Evolutionary conservation across 1,140 invertebrate genomes (phyloP), one percentile per base, ranked within the genome.

Genomic region (Apis laboriosa): DNA sequence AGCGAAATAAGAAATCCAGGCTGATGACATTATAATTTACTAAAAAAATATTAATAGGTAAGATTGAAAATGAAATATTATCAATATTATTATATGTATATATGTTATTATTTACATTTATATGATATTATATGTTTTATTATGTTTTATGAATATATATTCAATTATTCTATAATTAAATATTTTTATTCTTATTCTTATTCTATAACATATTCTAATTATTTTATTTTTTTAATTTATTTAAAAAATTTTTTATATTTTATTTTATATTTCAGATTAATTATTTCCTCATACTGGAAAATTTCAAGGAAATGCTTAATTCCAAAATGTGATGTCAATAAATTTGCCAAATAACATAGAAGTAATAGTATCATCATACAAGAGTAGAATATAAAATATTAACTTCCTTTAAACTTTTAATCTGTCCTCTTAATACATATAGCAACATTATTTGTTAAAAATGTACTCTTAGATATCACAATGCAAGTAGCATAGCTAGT

Each of bases 271-370:
- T 77, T 82, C 88, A 89, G 88, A 87, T 63, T 71, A 83, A 89
- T 86, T 80, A 88, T 79, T 83, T 76, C 76, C 64, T 83, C 66
- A 74, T 55, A 64, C 68, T 83, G 67, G 84, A 63, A 72, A 84
- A 77, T 56, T 73, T 66, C 34, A 72, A 60, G 70, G 53, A 83
- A 84, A 60, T 77, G 61, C 64, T 80, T 82, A 80, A 77, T 68
- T 64, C 76, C 60, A 86, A 60, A 80, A 68, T 77, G 71, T 82
- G 77, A 85, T 89, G 86, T 84, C 80, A 88, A 90, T 83, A 86
- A 83, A 90, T 84, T 89, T 84, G 79, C 84, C 88, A 86, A 90
- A 84, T 80, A 51, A 72, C 75, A 71, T 83, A 84, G 74, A 74
- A 84, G 63, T 81, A 86, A 80, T 60, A 49, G 70, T 80, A 84